Conservation (phyloP, 2,888 invertebrate species). For the Alloplasta piceator region DNA sequence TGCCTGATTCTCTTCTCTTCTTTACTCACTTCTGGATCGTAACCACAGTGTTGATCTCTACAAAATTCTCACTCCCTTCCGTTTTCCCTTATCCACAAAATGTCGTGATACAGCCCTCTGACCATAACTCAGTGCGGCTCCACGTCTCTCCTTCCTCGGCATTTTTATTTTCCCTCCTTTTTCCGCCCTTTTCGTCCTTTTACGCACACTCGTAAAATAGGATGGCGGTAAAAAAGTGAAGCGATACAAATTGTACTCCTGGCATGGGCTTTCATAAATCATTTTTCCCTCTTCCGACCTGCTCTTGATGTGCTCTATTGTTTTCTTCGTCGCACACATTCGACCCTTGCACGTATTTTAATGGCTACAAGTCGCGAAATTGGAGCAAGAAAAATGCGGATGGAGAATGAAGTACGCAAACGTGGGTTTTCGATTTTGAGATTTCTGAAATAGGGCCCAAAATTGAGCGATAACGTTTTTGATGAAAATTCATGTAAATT, state of each 20-base stretch:
- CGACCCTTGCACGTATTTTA: not conserved
- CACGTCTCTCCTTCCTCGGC: not conserved
- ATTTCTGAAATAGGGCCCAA: no score
- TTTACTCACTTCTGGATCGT: not conserved
- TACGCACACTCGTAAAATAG: not conserved
- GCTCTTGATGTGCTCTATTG: constrained; percentile 1
- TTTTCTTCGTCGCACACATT: not conserved
- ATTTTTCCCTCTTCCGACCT: constrained; percentile 67
- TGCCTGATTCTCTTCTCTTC: constrained; percentile 7
- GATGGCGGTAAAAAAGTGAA: constrained; percentile 77
- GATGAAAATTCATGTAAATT: no score
- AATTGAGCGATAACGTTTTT: no score
- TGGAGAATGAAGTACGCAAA: constrained; percentile 36
- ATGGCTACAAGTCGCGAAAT: constrained; percentile 17
- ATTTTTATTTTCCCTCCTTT: constrained; percentile 15
- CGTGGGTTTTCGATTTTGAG: constrained; percentile 34
- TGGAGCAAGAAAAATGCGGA: not conserved
- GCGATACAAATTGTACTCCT: constrained; percentile 79
- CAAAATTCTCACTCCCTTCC: constrained; percentile 15
- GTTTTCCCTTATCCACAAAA: constrained; percentile 41
- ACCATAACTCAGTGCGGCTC: constrained; percentile 77
- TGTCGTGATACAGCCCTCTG: constrained; percentile 68
- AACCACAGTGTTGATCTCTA: constrained; percentile 22
- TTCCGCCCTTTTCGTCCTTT: not conserved
- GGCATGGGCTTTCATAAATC: constrained; percentile 78